Conservation (phyloP, 1,140 invertebrate species). For the Magallana gigas region DNA sequence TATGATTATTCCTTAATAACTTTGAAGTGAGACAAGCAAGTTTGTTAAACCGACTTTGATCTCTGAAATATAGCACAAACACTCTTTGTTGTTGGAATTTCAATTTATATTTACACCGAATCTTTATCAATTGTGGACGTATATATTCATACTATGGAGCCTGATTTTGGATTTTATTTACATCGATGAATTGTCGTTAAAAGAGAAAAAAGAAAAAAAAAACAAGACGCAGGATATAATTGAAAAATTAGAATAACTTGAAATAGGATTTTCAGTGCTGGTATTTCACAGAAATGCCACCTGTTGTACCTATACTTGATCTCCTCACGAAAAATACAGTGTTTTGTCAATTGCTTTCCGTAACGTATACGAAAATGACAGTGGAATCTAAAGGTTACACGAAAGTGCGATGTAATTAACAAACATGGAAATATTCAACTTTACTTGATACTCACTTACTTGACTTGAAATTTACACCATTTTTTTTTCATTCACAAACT, state of each 20-base stretch:
- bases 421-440: constrained; percentile 36
- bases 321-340: background rate
- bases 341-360: background rate
- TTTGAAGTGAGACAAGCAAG: constrained; percentile 25
- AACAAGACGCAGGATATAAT: background rate
- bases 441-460: constrained; percentile 2
- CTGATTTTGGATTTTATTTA: constrained; percentile 29
- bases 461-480: constrained; percentile 1
- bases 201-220: background rate
- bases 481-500: background rate
- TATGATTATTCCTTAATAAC: background rate
- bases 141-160: background rate
- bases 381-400: background rate
- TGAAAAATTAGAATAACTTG: background rate
- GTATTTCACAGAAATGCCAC: constrained; percentile 22
- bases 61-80: constrained; percentile 14
- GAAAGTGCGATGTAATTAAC: background rate
- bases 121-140: background rate
- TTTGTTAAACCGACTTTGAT: constrained; percentile 35
- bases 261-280: background rate
- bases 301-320: background rate
- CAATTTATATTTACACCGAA: background rate
- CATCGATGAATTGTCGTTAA: background rate
- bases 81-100: constrained; percentile 6
- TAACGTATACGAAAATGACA: background rate